Conservation (phyloP, 2,888 invertebrate genomes). For the Anarsia innoxiella region DNA sequence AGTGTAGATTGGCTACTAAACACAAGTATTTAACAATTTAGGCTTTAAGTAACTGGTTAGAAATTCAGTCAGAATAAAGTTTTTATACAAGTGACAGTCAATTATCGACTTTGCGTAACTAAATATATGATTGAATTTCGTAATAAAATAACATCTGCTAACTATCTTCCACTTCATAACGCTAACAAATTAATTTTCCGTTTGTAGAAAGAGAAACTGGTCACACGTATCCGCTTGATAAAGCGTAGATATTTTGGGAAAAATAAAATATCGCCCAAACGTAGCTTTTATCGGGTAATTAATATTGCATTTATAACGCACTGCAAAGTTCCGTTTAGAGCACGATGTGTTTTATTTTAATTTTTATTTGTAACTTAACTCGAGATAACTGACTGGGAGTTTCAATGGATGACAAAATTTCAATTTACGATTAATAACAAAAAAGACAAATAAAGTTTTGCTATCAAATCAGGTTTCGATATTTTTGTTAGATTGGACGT, state of each 20-base stretch:
- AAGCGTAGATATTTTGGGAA: slow-evolving; percentile 71
- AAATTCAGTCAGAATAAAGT: no score
- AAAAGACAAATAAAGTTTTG: no score
- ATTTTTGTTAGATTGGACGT: no score
- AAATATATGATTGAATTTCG: no score
- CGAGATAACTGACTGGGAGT: no score
- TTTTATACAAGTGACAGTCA: no score
- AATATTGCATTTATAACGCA: slow-evolving; percentile 34
- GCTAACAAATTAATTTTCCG: slow-evolving; percentile 15
- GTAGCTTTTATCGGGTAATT: slow-evolving; percentile 62
- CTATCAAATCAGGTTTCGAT: no score
- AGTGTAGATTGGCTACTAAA: slow-evolving; percentile 5
- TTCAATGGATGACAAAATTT: no score
- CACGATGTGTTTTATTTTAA: slow-evolving; percentile 3
- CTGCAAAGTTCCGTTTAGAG: slow-evolving; percentile 18
- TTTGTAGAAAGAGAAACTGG: slow-evolving; percentile 67
- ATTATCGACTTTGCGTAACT: no score
- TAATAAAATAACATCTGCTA: no score
- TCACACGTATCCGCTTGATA: slow-evolving; percentile 67
- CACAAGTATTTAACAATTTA: no score
- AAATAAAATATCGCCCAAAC: slow-evolving; percentile 65
- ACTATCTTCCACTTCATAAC: slow-evolving; percentile 9
- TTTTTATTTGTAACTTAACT: not conserved
- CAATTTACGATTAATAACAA: no score
- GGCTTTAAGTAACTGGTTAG: not conserved